Conservation (phyloP, 2,113 vertebrate genomes). For the Eolophus roseicapilla region DNA sequence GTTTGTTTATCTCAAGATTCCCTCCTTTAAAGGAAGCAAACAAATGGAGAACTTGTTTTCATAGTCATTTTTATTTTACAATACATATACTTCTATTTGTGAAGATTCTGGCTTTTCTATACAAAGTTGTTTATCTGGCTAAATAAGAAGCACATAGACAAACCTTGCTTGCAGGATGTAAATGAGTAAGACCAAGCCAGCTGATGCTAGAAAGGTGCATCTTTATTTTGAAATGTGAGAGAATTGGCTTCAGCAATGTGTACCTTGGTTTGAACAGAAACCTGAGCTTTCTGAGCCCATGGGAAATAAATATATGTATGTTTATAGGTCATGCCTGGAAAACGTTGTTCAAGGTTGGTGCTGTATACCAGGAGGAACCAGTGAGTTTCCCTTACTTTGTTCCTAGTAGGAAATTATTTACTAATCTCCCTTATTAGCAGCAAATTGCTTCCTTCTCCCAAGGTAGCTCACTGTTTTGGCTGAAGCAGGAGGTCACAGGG, state of each 20-base stretch:
- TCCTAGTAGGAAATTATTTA: not conserved
- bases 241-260: not conserved
- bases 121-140: not conserved
- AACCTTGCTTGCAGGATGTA: not conserved
- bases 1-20: slow-evolving; percentile 10
- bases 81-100: not conserved
- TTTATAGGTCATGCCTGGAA: not conserved
- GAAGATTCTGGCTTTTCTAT: not conserved
- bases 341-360: not conserved
- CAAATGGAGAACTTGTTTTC: not conserved
- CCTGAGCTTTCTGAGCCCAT: not conserved
- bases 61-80: not conserved
- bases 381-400: not conserved
- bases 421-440: not conserved
- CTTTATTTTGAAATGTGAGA: not conserved
- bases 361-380: not conserved
- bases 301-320: not conserved
- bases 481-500: not conserved
- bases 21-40: not conserved
- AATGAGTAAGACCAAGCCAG: not conserved
- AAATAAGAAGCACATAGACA: not conserved
- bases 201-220: not conserved
- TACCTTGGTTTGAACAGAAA: not conserved
- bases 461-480: not conserved
- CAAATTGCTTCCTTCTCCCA: not conserved